Base-by-base conservation (phyloP, 2,797 vertebrate genomes). In the Gymnodraco acuticeps region DNA sequence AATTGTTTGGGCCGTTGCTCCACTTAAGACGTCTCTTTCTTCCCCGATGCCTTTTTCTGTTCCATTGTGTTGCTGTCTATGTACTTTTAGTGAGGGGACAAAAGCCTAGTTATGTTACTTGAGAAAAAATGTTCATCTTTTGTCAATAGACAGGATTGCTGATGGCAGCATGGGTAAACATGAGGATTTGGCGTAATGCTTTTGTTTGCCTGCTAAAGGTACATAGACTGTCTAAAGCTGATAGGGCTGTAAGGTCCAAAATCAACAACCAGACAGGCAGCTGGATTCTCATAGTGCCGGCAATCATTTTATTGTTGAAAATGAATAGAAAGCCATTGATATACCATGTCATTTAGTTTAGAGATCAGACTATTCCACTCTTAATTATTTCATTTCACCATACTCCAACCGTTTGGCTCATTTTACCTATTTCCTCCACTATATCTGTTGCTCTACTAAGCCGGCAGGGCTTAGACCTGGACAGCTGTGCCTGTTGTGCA, bases 151-250 rank as follows among this genome's bases (percentile, higher is more conserved):
- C 89, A 81, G 91, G 90, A 91, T 87, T 91, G 93, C 88, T 89
- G 90, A 92, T 93, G 93, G 92, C 91, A 89, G 89, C 89, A 84
- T 88, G 88, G 70, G 93, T 93, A 95, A 95, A 94, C 92, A 94
- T 80, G 81, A 82, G 92, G 88, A 88, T 92, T 94, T 94, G 94
- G 93, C 92, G 73, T 90, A 93, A 94, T 89, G 93, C 88, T 92
- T 92, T 90, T 94, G 93, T 95, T 95, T 95, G 94, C 87, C 87
- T 90, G 91, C 83, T 91, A 93, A 94, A 93, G 94, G 93, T 95
- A 95, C 94, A 95, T 93, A 94, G 90, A 93, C 95, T 95, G 94
- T 94, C 92, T 94, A 94, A 94, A 93, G 93, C 94, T 90, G 94
- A 95, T 94, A 94, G 87, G 87, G 84, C 80, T 80, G 77, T 70